Percentiles rank a stretch among this genome's conserved stretches.
phyloP scores from a whole-genome alignment of 1,140 invertebrate species.

The Cydia pomonella region DNA sequence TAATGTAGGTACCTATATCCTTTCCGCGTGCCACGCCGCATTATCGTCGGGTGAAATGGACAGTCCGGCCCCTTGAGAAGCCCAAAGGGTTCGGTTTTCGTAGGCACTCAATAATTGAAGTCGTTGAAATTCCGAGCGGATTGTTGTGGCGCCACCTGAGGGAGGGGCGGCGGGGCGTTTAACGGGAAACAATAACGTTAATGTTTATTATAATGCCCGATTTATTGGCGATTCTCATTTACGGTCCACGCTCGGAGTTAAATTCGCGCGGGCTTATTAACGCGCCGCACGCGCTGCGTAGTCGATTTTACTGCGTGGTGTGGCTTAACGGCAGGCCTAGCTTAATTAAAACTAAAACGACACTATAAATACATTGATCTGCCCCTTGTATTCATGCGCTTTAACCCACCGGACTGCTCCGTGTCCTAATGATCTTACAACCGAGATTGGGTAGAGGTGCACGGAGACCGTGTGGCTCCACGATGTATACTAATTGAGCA shows the following conservation, averaged over 20 bases:
- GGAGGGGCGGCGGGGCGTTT: conserved; percentile 47
- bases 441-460: conserved; percentile 38
- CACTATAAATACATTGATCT: conserved; percentile 62
- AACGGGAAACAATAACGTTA: conserved; percentile 73
- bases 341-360: conserved; percentile 77
- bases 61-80: conserved; percentile 68
- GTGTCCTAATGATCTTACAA: conserved; percentile 43
- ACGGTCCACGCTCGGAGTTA: conserved; percentile 49
- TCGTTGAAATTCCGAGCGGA: conserved; percentile 75
- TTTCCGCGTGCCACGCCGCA: conserved; percentile 55
- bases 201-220: conserved; percentile 75
- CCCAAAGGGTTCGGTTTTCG: conserved; percentile 69
- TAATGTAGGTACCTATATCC: conserved; percentile 51
- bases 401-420: conserved; percentile 48
- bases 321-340: conserved; percentile 60
- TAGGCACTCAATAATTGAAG: conserved; percentile 77
- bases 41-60: conserved; percentile 67
- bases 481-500: conserved; percentile 57
- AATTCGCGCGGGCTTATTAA: conserved; percentile 66
- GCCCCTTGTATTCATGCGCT: conserved; percentile 43
- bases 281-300: conserved; percentile 54
- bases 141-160: conserved; percentile 66
- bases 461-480: conserved; percentile 35
- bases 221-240: conserved; percentile 73
- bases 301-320: conserved; percentile 65